Evolutionary conservation across 2,113 vertebrate species (phyloP).

Genomic region (Hucho hucho): DNA sequence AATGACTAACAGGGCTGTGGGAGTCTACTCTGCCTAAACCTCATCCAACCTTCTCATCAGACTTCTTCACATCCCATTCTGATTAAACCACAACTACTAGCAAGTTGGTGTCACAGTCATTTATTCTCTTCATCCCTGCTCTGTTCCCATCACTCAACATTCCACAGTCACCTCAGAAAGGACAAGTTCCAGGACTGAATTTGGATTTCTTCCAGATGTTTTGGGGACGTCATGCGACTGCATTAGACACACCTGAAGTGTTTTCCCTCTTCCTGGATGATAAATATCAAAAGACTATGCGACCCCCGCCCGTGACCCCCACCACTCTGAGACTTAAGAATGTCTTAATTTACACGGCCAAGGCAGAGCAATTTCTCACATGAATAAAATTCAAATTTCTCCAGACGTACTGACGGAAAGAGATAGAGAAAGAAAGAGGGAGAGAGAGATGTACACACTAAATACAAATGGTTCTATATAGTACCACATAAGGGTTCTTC

Average conservation of each 20-base stretch:
- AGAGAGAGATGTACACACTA: not conserved
- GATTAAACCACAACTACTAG: too few relatives aligned
- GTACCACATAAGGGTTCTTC: not conserved
- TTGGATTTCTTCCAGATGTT: too few relatives aligned
- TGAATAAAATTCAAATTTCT: not conserved
- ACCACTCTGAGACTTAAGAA: not conserved
- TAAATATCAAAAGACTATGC: not conserved
- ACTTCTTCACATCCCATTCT: not conserved
- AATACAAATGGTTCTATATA: not conserved
- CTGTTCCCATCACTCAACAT: not conserved
- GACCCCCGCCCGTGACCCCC: not conserved
- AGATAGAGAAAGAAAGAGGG: not conserved
- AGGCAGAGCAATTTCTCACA: not conserved
- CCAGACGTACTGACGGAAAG: not conserved
- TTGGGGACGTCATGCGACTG: too few relatives aligned
- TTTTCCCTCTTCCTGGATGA: not conserved
- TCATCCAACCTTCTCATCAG: not conserved
- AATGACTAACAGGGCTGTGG: too few relatives aligned
- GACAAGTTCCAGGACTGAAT: too few relatives aligned
- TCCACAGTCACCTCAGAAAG: not conserved
- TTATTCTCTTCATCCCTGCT: not conserved
- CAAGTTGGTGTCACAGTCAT: not conserved
- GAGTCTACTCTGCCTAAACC: too few relatives aligned
- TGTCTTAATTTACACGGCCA: not conserved
- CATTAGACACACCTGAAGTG: constrained; percentile 8